Evolutionary conservation across 1,140 invertebrate species (phyloP).

Genomic region (Leguminivora glycinivorella): DNA sequence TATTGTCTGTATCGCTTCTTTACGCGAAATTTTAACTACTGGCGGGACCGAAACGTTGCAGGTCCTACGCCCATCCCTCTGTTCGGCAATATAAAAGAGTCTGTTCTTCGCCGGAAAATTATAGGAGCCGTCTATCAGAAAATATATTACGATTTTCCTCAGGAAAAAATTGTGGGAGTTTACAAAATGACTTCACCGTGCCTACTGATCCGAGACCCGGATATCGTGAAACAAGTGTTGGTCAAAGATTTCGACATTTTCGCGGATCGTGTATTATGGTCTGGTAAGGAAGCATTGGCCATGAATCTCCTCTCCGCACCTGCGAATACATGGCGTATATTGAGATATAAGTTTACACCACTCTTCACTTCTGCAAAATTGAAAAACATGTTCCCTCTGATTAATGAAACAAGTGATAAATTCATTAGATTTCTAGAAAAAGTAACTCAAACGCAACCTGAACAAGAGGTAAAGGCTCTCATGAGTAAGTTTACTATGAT

Average conservation of each 20-base stretch:
- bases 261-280: constrained; percentile 36
- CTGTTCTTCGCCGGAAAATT: constrained; percentile 36
- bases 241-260: constrained; percentile 40
- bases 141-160: constrained; percentile 44
- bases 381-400: constrained; percentile 75
- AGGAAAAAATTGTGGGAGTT: constrained; percentile 56
- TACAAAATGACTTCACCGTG: constrained; percentile 67
- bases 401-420: constrained; percentile 53
- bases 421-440: constrained; percentile 48
- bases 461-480: constrained; percentile 64
- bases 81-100: constrained; percentile 44
- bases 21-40: constrained; percentile 43
- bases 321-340: constrained; percentile 73
- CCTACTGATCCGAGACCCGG: constrained; percentile 78
- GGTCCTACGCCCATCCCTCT: constrained; percentile 38
- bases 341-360: constrained; percentile 78
- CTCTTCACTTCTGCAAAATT: constrained; percentile 81
- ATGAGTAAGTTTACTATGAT: constrained; percentile 63
- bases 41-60: constrained; percentile 40
- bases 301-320: constrained; percentile 44
- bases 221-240: constrained; percentile 81
- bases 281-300: constrained; percentile 36
- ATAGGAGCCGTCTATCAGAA: constrained; percentile 35
- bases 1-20: constrained; percentile 35
- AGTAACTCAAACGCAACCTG: constrained; percentile 31